Evolutionary conservation across 2,113 vertebrate genomes (phyloP).

Genomic region (Varanus salvator): DNA sequence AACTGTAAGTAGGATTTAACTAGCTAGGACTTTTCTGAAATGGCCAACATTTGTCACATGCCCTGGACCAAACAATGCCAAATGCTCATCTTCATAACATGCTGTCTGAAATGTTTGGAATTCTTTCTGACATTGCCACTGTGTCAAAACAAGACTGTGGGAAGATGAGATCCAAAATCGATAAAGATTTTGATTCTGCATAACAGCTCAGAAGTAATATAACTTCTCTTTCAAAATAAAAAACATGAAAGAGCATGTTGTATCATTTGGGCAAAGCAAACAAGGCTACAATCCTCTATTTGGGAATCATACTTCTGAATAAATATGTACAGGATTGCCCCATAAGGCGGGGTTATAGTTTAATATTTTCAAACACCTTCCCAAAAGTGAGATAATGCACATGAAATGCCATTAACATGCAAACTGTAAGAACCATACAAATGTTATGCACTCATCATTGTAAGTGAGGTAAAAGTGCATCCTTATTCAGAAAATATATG

Average conservation of each 20-base stretch:
- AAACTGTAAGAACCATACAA: background rate
- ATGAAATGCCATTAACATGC: background rate
- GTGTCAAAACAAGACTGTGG: background rate
- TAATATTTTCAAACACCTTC: constrained; percentile 82
- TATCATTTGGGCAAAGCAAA: constrained; percentile 41
- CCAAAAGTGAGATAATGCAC: constrained; percentile 6
- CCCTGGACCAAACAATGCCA: constrained; percentile 39
- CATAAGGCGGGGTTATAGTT: constrained; percentile 1
- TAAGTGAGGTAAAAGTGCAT: background rate
- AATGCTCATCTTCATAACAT: constrained; percentile 16
- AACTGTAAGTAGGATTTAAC: background rate
- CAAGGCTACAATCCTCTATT: background rate
- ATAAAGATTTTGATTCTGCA: background rate
- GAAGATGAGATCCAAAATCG: constrained; percentile 27
- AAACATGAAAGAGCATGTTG: constrained; percentile 33
- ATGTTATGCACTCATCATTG: background rate
- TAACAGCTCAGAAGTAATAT: constrained; percentile 18
- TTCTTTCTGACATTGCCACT: background rate
- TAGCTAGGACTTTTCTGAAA: background rate
- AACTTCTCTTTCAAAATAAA: background rate
- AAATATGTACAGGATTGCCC: background rate
- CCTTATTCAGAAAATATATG: too few species aligned
- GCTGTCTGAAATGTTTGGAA: constrained; percentile 19
- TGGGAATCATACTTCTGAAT: background rate
- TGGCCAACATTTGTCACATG: background rate